Base-by-base conservation (phyloP, 1,140 invertebrate genomes). In the Bombus soroeensis region DNA sequence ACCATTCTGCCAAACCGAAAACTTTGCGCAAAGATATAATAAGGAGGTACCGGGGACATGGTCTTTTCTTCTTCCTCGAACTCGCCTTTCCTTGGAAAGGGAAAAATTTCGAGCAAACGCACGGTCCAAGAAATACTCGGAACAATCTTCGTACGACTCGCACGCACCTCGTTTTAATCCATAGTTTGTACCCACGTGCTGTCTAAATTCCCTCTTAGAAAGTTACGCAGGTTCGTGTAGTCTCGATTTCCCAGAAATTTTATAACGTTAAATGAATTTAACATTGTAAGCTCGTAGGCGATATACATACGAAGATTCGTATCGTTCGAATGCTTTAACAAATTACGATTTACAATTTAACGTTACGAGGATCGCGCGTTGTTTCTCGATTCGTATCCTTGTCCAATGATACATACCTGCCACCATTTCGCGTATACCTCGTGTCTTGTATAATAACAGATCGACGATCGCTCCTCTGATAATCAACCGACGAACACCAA, bases 401-500 rank as follows among this genome's bases (percentile, higher is more conserved):
- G 13, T 18, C 41, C 34, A 9, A 25, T 25, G 34, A 41, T 39
- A 9, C 28, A 53, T 22, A 47, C 43, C 25, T 81, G 41, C 62
- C 25, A 66, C 3, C 18, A 22, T 47, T 62, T 39, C 15, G 32
- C 25, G n/a, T 28, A 32, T 32, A 70, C 32, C 64, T 66, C 39
- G 25, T 37, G 10, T 41, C 32, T 34, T 25, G 18, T 41, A 62
- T 37, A 39, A n/a, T 22, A 28, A 59, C 25, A 10, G 39, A 39
- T 83, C 71, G 68, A 75, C 59, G 43, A 76, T 68, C 62, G 41
- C 62, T 57, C 43, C 1, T 66, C 47, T 25, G 28, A 68, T 77
- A 68, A 78, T 84, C 64, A 71, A 28, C 22, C 66, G 41, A 37
- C 22, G 53, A 85, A 79, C 68, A 85, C 66, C 68, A 72, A 47